Percentiles rank a stretch among this genome's conserved stretches.
Evolutionary conservation across 92 coral and sea anemone genomes (phyloP).

Genomic region (Zoanthus gigantus): DNA sequence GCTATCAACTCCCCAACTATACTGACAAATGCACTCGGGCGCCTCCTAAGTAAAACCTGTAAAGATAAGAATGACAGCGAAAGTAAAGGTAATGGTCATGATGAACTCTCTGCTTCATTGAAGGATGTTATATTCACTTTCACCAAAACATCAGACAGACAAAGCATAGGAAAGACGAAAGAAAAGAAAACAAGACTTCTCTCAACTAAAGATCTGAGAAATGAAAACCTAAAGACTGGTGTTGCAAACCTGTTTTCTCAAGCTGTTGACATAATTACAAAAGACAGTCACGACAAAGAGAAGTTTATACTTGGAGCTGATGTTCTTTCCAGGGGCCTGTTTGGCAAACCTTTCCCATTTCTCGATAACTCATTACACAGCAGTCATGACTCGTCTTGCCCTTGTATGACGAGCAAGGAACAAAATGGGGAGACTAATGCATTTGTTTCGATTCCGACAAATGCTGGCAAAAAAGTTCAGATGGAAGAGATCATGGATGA

Average conservation of each 20-base stretch:
- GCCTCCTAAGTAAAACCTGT: neutral
- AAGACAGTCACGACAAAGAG: neutral
- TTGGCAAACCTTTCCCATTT: neutral
- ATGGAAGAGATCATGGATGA: neutral
- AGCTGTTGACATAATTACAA: conserved; percentile 1
- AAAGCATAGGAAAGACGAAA: neutral
- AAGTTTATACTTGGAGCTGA: neutral
- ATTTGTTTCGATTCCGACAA: neutral
- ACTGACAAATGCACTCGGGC: neutral
- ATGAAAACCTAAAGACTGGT: neutral
- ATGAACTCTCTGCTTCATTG: neutral
- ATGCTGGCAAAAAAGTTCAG: neutral
- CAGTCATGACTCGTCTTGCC: neutral
- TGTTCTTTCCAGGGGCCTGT: neutral
- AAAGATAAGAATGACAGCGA: neutral
- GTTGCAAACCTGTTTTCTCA: neutral
- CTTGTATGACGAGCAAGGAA: neutral
- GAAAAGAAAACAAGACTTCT: neutral
- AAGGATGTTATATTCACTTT: neutral
- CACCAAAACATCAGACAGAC: neutral
- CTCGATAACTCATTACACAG: neutral
- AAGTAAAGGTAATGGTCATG: neutral
- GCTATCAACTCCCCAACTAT: neutral
- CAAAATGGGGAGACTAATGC: neutral
- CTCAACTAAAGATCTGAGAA: neutral